phyloP scores from a whole-genome alignment of 2,113 vertebrate genomes.

The Pan troglodytes region NHGRI_mPanTro3-v2.1_pri NC_072404.2:106746501-106747000 shows the following conservation, averaged over 20 bases:
- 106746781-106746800: not conserved
- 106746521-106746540: not conserved
- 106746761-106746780: not conserved
- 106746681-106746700: not conserved
- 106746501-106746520: not conserved
- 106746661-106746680: not conserved
- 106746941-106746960: not conserved
- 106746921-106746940: not conserved
- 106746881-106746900: not conserved
- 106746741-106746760: not conserved
- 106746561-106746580: not conserved
- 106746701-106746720: not conserved
- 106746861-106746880: not conserved
- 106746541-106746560: not conserved
- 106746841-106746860: not conserved
- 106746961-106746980: not conserved
- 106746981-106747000: not conserved
- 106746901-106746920: not conserved
- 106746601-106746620: not conserved
- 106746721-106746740: not conserved
- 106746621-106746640: not conserved
- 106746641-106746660: not conserved
- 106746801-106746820: not conserved
- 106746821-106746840: not conserved
- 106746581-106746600: not conserved